Conservation (phyloP, 2,888 invertebrate genomes). For the Drosophila parthenogenetica region DNA sequence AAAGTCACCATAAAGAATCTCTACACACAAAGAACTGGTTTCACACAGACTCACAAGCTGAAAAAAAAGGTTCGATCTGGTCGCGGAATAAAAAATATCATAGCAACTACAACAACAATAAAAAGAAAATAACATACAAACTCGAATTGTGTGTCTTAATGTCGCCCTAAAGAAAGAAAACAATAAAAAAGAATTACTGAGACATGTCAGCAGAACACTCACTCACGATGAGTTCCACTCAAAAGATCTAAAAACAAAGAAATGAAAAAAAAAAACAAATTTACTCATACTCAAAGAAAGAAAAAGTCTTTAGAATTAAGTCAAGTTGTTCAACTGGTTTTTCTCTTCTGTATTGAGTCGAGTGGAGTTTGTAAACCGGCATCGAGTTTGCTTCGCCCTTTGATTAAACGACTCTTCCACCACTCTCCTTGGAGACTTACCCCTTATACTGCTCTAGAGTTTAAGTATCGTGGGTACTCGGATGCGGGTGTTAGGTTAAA, state of each 20-base stretch:
- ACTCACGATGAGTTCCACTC: conserved; percentile 54
- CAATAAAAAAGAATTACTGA: conserved; percentile 9
- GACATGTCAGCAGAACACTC: conserved; percentile 16
- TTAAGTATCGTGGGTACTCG: not conserved
- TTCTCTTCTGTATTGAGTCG: conserved; percentile 39
- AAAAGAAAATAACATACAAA: conserved; percentile 63
- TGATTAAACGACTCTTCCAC: conserved; percentile 15
- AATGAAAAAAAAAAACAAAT: conserved; percentile 15
- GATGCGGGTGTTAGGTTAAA: conserved; percentile 64
- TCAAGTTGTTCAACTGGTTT: conserved; percentile 81
- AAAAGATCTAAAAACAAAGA: conserved; percentile 25
- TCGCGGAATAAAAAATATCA: conserved; percentile 19
- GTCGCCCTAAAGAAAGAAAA: conserved; percentile 59
- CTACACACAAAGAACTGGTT: conserved; percentile 73
- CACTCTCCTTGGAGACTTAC: conserved; percentile 53
- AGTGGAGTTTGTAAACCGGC: conserved; percentile 50
- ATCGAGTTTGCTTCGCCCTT: conserved; percentile 61
- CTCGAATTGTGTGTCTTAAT: conserved; percentile 57
- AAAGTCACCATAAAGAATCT: conserved; percentile 69
- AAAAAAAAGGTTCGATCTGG: conserved; percentile 71
- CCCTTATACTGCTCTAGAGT: not conserved
- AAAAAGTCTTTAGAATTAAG: conserved; percentile 79
- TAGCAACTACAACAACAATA: conserved; percentile 33
- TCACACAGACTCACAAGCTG: conserved; percentile 47
- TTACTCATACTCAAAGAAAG: conserved; percentile 73